These are phyloP conservation scores for Euphydryas editha DNA, from an alignment of 2,888 invertebrate species.

Conservation along the genomic window DNA sequence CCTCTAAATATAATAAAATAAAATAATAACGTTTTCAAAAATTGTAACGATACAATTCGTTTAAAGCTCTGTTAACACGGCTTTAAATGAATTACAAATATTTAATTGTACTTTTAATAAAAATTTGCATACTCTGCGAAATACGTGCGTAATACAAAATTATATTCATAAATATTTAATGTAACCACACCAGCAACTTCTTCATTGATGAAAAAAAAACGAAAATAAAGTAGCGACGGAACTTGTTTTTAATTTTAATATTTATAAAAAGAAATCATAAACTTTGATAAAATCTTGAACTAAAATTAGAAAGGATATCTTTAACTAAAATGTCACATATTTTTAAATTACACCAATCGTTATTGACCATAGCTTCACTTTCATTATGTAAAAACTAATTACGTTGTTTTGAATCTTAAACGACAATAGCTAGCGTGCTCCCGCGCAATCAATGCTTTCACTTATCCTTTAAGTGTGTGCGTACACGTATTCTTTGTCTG, in stretches of 20 bases:
- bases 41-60: too few species aligned
- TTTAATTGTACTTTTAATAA: too few species aligned
- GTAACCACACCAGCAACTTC: not conserved
- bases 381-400: slow-evolving; percentile 38
- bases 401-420: slow-evolving; percentile 37
- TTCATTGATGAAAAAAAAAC: not conserved
- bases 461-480: slow-evolving; percentile 45
- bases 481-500: slow-evolving; percentile 45
- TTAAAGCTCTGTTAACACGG: too few species aligned
- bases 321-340: not conserved
- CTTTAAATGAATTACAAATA: too few species aligned
- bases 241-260: not conserved
- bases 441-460: slow-evolving; percentile 51
- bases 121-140: too few species aligned
- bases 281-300: not conserved
- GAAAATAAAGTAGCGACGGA: not conserved
- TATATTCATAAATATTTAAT: not conserved
- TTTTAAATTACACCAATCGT: not conserved
- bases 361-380: slow-evolving; percentile 35
- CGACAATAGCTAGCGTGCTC: slow-evolving; percentile 40
- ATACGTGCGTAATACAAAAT: too few species aligned
- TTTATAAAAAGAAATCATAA: not conserved
- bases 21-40: too few species aligned
- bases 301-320: not conserved
- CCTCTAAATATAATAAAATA: too few species aligned